These are phyloP conservation scores for Radopholus similis DNA, from an alignment of 1,140 invertebrate genomes.

Conservation along the genomic window DNA sequence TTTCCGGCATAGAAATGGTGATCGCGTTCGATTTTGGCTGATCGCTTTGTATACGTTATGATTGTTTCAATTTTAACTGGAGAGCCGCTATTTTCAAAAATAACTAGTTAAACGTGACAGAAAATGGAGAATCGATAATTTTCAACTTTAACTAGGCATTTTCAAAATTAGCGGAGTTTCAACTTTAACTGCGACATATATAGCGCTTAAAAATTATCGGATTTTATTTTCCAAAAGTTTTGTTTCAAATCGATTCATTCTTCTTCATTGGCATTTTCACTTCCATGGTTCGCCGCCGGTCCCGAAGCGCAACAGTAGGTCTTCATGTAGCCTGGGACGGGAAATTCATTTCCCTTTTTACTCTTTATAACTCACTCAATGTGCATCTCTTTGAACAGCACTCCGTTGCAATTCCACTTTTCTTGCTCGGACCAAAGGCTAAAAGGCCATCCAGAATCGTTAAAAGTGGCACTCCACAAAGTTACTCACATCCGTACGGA, in stretches of 20 bases:
- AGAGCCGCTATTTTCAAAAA: too few species aligned
- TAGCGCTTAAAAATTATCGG: too few species aligned
- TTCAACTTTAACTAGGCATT: too few species aligned
- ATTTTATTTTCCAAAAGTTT: background rate
- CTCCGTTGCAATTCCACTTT: slow-evolving; percentile 20
- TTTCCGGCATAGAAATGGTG: too few species aligned
- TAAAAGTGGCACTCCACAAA: background rate
- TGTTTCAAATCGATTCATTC: background rate
- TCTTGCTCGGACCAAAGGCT: slow-evolving; percentile 12
- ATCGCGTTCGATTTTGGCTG: too few species aligned
- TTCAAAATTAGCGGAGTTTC: too few species aligned
- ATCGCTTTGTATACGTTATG: background rate
- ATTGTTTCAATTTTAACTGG: too few species aligned
- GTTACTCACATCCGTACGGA: background rate
- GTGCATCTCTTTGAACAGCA: slow-evolving; percentile 19
- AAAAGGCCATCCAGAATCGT: too few species aligned
- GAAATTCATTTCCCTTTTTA: background rate
- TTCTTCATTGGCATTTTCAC: background rate
- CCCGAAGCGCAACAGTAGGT: slow-evolving; percentile 10
- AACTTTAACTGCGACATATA: too few species aligned
- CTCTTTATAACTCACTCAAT: background rate
- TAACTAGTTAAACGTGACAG: too few species aligned
- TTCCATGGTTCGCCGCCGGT: background rate
- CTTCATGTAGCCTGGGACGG: slow-evolving; percentile 11
- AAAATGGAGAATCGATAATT: too few species aligned